These are phyloP conservation scores for Carassius gibelio DNA, from an alignment of 2,113 vertebrate species.

Conservation along the genomic window DNA sequence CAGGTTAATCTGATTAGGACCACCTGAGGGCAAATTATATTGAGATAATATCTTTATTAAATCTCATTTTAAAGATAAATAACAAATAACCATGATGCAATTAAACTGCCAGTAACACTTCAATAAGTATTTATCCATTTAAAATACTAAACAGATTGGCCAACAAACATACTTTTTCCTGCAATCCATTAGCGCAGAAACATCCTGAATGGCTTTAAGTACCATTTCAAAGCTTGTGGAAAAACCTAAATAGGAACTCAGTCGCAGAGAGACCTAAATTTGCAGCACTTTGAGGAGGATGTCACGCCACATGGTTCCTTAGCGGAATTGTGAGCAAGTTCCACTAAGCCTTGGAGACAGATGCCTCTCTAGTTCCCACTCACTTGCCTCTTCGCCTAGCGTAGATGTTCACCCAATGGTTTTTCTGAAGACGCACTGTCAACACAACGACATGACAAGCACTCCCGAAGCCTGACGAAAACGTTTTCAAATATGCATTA, in stretches of 20 bases:
- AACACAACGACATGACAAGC: conserved; percentile 42
- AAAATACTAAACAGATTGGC: not conserved
- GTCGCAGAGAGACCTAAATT: conserved; percentile 11
- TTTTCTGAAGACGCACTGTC: conserved; percentile 15
- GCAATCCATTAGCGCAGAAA: conserved; percentile 1
- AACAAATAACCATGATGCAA: not conserved
- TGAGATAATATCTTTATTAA: not conserved
- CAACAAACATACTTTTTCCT: not conserved
- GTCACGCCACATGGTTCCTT: conserved; percentile 38
- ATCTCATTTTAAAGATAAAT: not conserved
- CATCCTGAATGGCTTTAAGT: conserved; percentile 14
- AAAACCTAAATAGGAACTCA: not conserved
- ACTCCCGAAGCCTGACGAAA: conserved; percentile 65
- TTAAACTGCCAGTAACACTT: not conserved
- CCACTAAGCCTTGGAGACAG: conserved; percentile 55
- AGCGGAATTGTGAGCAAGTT: conserved; percentile 61
- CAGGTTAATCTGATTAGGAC: conserved; percentile 24
- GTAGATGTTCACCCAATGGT: conserved; percentile 20
- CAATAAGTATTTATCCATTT: not conserved
- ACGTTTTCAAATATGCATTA: conserved; percentile 73
- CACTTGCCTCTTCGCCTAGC: conserved; percentile 11
- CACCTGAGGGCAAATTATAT: conserved; percentile 4
- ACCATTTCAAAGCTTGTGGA: conserved; percentile 22
- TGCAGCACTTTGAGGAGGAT: conserved; percentile 29
- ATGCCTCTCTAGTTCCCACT: conserved; percentile 54